Base-by-base conservation (phyloP, 1,140 invertebrate genomes). In the Calephelis nemesis region DNA sequence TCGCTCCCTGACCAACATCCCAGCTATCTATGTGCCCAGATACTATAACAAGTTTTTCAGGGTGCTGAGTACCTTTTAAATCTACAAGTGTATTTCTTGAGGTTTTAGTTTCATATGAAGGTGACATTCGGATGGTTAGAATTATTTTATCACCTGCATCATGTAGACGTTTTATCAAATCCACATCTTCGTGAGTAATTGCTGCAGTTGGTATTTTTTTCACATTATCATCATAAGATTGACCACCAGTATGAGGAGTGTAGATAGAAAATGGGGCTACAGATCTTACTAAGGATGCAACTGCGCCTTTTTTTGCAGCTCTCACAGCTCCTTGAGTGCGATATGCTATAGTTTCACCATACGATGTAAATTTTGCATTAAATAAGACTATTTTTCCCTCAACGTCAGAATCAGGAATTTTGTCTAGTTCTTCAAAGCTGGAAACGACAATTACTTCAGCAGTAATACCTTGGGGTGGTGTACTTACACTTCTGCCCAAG, bases 21-120 rank as follows among this genome's bases (percentile, higher is more conserved):
- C 97, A 98, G 77, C 95, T 96, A 81, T 98, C 97, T 19, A 98
- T 93, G 82, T 98, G 97, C 47, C 97, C 97, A 11, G 96, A 96
- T 7, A 98, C 93, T 10, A 97, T 92, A 0, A 98, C 96, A 12
- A 95, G 79, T 81, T 96, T 94, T 65, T 95, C 92, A 10, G 94
- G 93, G 64, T 89, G 66, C 48, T 81, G 71, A n/a, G 72, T 86
- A 1, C 97, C 97, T 72, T 79, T 82, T 45, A 96, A 93, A 90
- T 97, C 96, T 9, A 94, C 94, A 47, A 97, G 85, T 2, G 95
- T 94, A 84, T 98, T 97, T 71, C 96, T 92, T 0, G 96, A 96
- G 45, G 85, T 82, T 4, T 86, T 92, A 5, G 92, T 90, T 8
- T 93, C 90, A 42, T 91, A 85, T 65, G 85, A 94, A 8, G 85